Evolutionary conservation across 1,140 invertebrate genomes (phyloP).

Genomic region (Meteorus sp.): DNA sequence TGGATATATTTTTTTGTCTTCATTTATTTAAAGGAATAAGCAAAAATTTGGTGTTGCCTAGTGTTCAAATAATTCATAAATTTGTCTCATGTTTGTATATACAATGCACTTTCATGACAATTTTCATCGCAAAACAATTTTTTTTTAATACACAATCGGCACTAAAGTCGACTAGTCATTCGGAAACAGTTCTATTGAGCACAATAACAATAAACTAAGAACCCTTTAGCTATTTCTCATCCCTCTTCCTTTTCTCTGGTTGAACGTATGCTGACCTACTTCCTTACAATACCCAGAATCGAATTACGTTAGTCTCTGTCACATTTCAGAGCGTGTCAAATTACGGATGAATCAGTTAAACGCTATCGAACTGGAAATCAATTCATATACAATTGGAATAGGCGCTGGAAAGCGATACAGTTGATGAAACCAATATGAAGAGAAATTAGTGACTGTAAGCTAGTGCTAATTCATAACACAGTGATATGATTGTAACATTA

Average conservation of each 20-base stretch:
- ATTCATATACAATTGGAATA: too few relatives aligned
- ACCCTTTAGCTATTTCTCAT: slow-evolving; percentile 28
- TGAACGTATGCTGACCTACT: slow-evolving; percentile 1
- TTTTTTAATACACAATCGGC: slow-evolving; percentile 38
- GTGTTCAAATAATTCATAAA: slow-evolving; percentile 19
- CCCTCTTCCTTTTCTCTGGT: slow-evolving; percentile 34
- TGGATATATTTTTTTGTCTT: too few relatives aligned
- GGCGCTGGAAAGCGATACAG: too few relatives aligned
- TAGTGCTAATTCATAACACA: slow-evolving; percentile 6
- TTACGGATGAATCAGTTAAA: background rate
- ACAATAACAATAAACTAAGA: slow-evolving; percentile 49
- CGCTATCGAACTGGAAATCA: too few relatives aligned
- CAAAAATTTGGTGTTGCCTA: background rate
- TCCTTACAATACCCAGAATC: background rate
- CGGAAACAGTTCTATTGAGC: slow-evolving; percentile 48
- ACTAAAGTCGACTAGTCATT: slow-evolving; percentile 53
- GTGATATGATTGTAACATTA: slow-evolving; percentile 15
- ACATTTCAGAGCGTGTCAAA: background rate
- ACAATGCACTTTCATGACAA: slow-evolving; percentile 53
- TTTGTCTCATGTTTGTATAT: slow-evolving; percentile 51
- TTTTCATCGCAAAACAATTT: slow-evolving; percentile 41
- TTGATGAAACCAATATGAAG: too few relatives aligned
- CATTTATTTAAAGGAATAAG: too few relatives aligned
- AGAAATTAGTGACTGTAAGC: background rate
- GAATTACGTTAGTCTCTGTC: background rate